Percentiles rank a stretch among this genome's conserved stretches.
phyloP scores from a whole-genome alignment of 1,140 invertebrate species.

The Bombus huntii region DNA sequence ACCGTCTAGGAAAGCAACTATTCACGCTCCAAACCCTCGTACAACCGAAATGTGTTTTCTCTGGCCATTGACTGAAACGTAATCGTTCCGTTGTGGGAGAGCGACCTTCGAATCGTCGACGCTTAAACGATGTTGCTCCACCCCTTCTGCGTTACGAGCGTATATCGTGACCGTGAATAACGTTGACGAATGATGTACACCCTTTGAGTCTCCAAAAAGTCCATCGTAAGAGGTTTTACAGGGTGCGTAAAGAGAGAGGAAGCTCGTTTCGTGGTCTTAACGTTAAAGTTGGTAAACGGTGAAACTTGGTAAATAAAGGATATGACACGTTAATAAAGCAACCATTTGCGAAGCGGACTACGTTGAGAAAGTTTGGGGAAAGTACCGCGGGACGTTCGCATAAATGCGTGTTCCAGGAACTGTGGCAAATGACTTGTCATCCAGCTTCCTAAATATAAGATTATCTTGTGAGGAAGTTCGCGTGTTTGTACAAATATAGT shows the following conservation, averaged over 20 bases:
- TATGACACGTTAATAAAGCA: constrained; percentile 14
- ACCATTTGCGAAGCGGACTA: neutral
- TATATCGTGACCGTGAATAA: constrained; percentile 73
- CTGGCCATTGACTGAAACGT: constrained; percentile 67
- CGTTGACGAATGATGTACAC: constrained; percentile 66
- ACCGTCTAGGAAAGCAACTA: constrained; percentile 43
- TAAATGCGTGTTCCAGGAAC: neutral
- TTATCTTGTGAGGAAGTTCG: neutral
- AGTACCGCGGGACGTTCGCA: neutral
- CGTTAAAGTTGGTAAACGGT: neutral
- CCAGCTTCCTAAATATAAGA: neutral
- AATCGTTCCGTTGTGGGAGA: constrained; percentile 67
- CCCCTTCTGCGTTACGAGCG: constrained; percentile 10
- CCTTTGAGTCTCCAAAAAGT: neutral
- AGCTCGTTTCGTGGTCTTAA: constrained; percentile 12
- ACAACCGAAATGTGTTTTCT: constrained; percentile 52
- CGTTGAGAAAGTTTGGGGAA: neutral
- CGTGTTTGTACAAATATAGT: neutral
- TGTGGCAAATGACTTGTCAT: neutral
- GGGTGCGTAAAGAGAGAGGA: neutral
- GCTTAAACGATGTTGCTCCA: constrained; percentile 30
- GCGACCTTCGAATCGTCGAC: constrained; percentile 11
- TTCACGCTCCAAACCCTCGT: constrained; percentile 51
- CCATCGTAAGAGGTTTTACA: constrained; percentile 17
- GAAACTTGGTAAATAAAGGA: constrained; percentile 21